Evolutionary conservation across 2,888 invertebrate species (phyloP), one percentile per base, ranked within the genome.

Genomic region (Ellobium chinense): DNA sequence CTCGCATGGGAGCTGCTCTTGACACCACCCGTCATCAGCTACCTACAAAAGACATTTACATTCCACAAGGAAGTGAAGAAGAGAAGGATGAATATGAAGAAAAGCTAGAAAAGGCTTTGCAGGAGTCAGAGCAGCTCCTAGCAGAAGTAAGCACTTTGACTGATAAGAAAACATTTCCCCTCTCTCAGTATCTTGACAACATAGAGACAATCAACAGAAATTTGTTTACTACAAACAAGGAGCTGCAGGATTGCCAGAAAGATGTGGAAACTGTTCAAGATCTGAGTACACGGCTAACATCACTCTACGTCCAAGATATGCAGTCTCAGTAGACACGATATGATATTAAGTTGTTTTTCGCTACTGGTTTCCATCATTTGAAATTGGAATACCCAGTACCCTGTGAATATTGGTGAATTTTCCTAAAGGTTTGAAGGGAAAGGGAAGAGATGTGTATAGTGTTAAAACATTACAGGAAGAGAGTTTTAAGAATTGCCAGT

Each of bases 21-120:
- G 91, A 91, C 81, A 89, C 89, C 4, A 91, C 91, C 3, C 76
- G 90, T 0, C 91, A 91, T 77, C 91, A 92, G 87, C 89, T 92
- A 9, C 86, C 88, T 4, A 87, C 89, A 29, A 82, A 84, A 39
- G 91, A 89, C 29, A 85, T 92, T 66, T 85, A 90, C 79, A 77
- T 91, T 21, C 91, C 92, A 3, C 75, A 81, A 2, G 88, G 87
- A 70, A 87, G 88, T 31, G 88, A 90, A 9, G 83, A 86, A 39
- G 24, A 27, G 21, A 31, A 24, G 36, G 74, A 65, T 5, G 62
- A 29, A 34, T 78, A 69, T 73, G 36, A 76, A 89, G 91, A 86
- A 24, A 78, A 83, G n/a, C 70, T 91, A 31, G 87, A 88, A 80
- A 72, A 82, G 5, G 83, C 87, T 24, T 82, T 91, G 60, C 54